These are phyloP conservation scores for Cydia splendana DNA, from an alignment of 1,140 invertebrate species.

Conservation along the genomic window DNA sequence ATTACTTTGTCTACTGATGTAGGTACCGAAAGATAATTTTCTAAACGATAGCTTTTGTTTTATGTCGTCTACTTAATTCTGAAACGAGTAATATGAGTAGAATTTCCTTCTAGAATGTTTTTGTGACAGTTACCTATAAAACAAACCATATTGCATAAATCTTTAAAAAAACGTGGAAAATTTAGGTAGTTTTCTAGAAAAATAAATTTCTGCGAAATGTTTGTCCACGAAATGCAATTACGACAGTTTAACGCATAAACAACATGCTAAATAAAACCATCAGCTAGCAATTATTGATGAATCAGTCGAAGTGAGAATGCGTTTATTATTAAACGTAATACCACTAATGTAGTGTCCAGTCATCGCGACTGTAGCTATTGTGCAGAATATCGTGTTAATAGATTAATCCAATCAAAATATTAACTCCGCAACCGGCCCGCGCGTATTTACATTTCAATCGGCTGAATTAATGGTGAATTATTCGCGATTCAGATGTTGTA, in stretches of 20 bases:
- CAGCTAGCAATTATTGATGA: constrained; percentile 10
- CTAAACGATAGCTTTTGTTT: too few species aligned
- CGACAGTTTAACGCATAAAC: background rate
- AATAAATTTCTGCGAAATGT: background rate
- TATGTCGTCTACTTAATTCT: too few species aligned
- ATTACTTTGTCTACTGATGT: too few species aligned
- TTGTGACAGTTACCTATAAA: too few species aligned
- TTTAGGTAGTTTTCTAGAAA: background rate
- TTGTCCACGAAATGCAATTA: background rate
- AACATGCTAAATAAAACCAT: background rate
- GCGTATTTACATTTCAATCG: constrained; percentile 73
- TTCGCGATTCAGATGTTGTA: constrained; percentile 54
- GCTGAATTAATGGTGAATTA: constrained; percentile 53
- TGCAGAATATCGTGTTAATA: constrained; percentile 71
- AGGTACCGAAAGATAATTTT: too few species aligned
- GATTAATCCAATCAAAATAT: constrained; percentile 78
- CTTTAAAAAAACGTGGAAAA: too few species aligned
- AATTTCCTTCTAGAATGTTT: too few species aligned
- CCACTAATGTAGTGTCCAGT: constrained; percentile 30
- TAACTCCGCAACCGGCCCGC: constrained; percentile 68
- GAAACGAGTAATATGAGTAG: too few species aligned
- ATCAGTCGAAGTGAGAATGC: constrained; percentile 20
- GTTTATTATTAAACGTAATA: constrained; percentile 37
- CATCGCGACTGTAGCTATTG: constrained; percentile 52
- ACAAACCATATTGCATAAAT: too few species aligned